A percentile compares a stretch with the other conserved stretches of the same genome.
Conservation (phyloP, 2,113 vertebrate genomes). For the Pachyramphus minor region DNA sequence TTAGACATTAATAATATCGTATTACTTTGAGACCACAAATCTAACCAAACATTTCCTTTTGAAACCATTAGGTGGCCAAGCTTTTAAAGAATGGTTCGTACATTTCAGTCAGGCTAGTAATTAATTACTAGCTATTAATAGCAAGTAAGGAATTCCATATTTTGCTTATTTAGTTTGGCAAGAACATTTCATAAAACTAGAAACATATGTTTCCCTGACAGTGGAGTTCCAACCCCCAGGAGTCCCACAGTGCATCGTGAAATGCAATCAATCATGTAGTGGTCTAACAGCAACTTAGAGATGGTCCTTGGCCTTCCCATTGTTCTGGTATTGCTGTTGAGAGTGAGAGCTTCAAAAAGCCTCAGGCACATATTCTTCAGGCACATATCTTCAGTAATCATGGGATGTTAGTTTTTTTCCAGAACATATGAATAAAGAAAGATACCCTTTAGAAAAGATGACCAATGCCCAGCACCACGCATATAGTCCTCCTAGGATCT, state of each 20-base stretch:
- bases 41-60: background rate
- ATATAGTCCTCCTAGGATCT: background rate
- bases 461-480: too few relatives aligned
- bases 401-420: fast-evolving
- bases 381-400: background rate
- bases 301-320: background rate
- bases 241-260: background rate
- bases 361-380: fast-evolving
- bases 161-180: background rate
- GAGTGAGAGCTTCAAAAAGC: background rate
- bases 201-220: background rate
- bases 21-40: background rate
- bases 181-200: background rate
- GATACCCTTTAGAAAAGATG: background rate
- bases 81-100: background rate
- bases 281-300: background rate
- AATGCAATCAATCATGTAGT: background rate
- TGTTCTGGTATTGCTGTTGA: background rate
- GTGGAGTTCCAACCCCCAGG: background rate
- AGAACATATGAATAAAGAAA: background rate
- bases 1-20: background rate
- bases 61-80: background rate
- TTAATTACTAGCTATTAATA: background rate
- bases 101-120: background rate
- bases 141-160: background rate